Evolutionary conservation across 2,888 invertebrate genomes (phyloP).

Genomic region (Cheilosia impressa): DNA sequence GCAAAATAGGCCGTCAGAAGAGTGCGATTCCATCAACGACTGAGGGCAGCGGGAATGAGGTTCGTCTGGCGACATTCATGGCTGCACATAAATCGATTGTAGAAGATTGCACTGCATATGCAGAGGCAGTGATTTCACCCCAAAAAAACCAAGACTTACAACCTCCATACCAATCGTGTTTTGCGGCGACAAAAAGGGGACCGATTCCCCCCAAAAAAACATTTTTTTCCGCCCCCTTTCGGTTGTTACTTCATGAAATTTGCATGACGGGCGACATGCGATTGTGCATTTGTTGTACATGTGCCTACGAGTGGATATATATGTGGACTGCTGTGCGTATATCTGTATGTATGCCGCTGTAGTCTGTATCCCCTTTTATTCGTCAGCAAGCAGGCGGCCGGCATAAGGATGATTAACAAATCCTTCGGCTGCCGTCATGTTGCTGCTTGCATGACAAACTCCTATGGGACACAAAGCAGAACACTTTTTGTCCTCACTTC

Average conservation of each 20-base stretch:
- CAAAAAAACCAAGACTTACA: neutral
- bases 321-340: neutral
- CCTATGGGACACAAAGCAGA: constrained; percentile 56
- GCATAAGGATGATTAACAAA: constrained; percentile 61
- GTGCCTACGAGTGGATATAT: neutral
- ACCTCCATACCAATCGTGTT: constrained; percentile 4
- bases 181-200: constrained; percentile 1
- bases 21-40: too few relatives aligned
- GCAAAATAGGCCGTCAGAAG: too few relatives aligned
- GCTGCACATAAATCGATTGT: too few relatives aligned
- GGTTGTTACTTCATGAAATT: constrained; percentile 61
- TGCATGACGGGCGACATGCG: constrained; percentile 69
- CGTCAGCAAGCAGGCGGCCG: neutral
- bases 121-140: neutral
- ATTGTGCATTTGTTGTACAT: constrained; percentile 51
- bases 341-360: neutral
- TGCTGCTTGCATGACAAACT: constrained; percentile 47
- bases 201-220: too few relatives aligned
- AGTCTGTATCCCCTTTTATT: constrained; percentile 21
- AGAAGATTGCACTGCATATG: neutral
- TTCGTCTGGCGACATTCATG: too few relatives aligned
- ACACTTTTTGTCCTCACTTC: constrained; percentile 28
- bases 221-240: neutral
- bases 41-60: too few relatives aligned
- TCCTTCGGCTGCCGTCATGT: constrained; percentile 45